phyloP scores from a whole-genome alignment of 2,888 invertebrate genomes.

The Campaea margaritaria region DNA sequence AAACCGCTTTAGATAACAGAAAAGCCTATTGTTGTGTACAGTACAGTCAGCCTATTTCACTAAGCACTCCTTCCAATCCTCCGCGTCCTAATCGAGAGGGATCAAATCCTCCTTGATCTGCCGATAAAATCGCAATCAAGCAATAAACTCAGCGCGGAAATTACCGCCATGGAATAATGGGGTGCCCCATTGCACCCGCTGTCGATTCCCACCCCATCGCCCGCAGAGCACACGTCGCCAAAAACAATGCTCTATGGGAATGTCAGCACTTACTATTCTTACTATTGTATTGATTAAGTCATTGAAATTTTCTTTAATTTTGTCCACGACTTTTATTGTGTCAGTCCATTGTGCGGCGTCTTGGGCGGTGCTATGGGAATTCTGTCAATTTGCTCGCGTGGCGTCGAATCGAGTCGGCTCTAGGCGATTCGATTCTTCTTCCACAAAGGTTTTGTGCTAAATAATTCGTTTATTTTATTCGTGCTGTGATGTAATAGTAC shows the following conservation, averaged over 20 bases:
- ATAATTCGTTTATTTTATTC: conserved; percentile 74
- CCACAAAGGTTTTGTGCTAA: conserved; percentile 72
- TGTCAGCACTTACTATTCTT: conserved; percentile 57
- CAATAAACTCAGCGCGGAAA: conserved; percentile 67
- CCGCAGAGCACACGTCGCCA: conserved; percentile 65
- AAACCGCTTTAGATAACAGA: conserved; percentile 42
- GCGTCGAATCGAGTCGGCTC: conserved; percentile 66
- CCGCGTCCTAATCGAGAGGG: conserved; percentile 53
- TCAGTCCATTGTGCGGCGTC: conserved; percentile 65
- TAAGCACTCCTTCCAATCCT: conserved; percentile 41
- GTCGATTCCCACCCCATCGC: conserved; percentile 74
- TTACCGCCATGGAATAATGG: conserved; percentile 48
- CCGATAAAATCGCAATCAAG: conserved; percentile 83
- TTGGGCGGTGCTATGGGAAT: conserved; percentile 81
- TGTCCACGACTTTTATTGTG: conserved; percentile 62
- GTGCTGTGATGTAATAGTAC: conserved; percentile 55
- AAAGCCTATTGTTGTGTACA: conserved; percentile 53
- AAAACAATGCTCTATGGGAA: conserved; percentile 82
- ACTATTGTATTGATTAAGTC: conserved; percentile 83
- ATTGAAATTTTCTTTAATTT: conserved; percentile 76
- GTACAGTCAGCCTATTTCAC: conserved; percentile 41
- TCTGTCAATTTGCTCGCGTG: conserved; percentile 82
- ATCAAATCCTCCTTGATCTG: conserved; percentile 72
- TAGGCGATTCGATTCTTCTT: conserved; percentile 40
- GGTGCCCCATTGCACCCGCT: conserved; percentile 63